Evolutionary conservation across 2,888 invertebrate species (phyloP).

Genomic region (Sipha maydis): DNA sequence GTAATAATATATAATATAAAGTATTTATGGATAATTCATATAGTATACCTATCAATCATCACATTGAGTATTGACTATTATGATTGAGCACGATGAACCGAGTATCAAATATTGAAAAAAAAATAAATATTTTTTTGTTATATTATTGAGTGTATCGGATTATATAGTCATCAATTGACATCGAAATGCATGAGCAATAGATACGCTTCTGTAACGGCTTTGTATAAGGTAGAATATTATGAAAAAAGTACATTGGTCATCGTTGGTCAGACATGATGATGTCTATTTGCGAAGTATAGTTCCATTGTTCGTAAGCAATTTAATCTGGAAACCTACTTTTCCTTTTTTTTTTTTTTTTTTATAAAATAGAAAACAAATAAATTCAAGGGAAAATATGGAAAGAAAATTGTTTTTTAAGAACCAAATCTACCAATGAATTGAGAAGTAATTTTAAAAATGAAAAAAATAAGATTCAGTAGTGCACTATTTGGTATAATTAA

Average conservation of each 20-base stretch:
- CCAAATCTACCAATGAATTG: constrained; percentile 29
- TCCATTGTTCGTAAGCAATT: constrained; percentile 55
- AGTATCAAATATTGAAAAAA: constrained; percentile 36
- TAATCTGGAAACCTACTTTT: constrained; percentile 61
- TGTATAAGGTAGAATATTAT: constrained; percentile 25
- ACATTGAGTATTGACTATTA: constrained; percentile 18
- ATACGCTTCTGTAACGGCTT: constrained; percentile 40
- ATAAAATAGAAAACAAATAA: constrained; percentile 55
- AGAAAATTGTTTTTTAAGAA: constrained; percentile 52
- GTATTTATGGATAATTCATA: background rate
- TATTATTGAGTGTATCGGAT: constrained; percentile 47
- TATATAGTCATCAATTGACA: constrained; percentile 43
- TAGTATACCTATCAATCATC: constrained; percentile 43
- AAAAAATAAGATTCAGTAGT: constrained; percentile 50
- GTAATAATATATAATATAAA: background rate
- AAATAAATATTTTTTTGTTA: background rate
- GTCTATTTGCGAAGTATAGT: constrained; percentile 44
- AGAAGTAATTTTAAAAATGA: constrained; percentile 40
- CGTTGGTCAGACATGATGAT: constrained; percentile 44
- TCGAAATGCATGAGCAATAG: constrained; percentile 35
- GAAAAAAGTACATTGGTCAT: constrained; percentile 60
- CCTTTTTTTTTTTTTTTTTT: constrained; percentile 58
- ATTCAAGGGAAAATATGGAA: constrained; percentile 35
- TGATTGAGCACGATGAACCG: constrained; percentile 36
- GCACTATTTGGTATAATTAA: constrained; percentile 53